Evolutionary conservation across 2,888 invertebrate species (phyloP).

Genomic region (Trichopria drosophilae): DNA sequence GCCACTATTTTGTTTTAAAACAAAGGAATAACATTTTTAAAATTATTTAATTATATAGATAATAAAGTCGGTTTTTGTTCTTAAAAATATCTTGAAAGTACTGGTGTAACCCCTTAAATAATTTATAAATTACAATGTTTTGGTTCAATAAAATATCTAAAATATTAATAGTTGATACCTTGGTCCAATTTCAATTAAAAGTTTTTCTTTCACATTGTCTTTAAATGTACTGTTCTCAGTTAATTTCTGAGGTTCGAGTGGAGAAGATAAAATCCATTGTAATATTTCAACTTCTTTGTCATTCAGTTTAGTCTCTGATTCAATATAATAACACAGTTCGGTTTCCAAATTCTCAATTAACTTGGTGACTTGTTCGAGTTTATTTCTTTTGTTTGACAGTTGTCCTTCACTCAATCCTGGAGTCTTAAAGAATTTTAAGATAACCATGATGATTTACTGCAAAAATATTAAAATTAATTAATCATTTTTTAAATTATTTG

Average conservation of each 20-base stretch:
- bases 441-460: conserved; percentile 58
- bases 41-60: too few species aligned
- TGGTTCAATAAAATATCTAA: neutral
- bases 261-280: conserved; percentile 78
- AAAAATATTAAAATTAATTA: neutral
- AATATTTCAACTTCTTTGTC: conserved; percentile 67
- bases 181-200: conserved; percentile 86
- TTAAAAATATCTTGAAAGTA: too few species aligned
- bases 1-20: too few species aligned
- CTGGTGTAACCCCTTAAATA: conserved; percentile 7
- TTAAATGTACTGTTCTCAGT: conserved; percentile 61
- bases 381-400: conserved; percentile 41
- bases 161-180: conserved; percentile 60
- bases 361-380: conserved; percentile 37
- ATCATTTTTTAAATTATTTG: too few species aligned
- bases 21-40: too few species aligned
- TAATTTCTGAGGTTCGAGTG: conserved; percentile 67
- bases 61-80: too few species aligned
- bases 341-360: conserved; percentile 64
- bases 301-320: conserved; percentile 61
- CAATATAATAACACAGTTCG: conserved; percentile 81
- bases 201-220: conserved; percentile 52
- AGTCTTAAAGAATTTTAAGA: conserved; percentile 66
- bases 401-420: conserved; percentile 57
- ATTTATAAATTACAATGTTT: neutral